Base-by-base conservation (phyloP, 2,797 vertebrate genomes). In the Poeciliopsis gracilis region DNA sequence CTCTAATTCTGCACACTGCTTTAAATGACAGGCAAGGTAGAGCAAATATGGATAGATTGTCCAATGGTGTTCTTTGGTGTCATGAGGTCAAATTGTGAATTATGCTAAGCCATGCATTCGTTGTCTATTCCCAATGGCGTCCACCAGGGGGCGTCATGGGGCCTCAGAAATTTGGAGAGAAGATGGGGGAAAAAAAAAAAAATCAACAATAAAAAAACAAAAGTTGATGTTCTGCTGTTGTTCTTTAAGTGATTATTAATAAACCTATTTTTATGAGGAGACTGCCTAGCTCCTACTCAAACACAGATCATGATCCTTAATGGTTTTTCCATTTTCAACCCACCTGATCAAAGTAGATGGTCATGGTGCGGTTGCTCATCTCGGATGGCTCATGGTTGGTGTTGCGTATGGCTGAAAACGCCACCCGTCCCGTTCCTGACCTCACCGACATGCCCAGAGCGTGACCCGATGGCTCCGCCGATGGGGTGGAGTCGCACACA, bases 301-400 rank as follows among this genome's bases (percentile, higher is more conserved):
- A 30, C 57, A 59, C 57, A 59, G 10, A 0, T 59, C 33, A 9
- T 18, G 61, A 66, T 12, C 23, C 7, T 38, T 38, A 10, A 18
- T 9, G 2, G 18, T 38, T 66, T 66, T 61, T 61, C 28, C 15
- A 61, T 33, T 61, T 61, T 15, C 70, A 46, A 75, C 89, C 57
- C 13, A 95, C 95, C 94, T 95, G 94, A 86, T 96, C 95, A 67
- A 96, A 96, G 89, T 96, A 96, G 88, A 96, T 96, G 82, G 93
- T 95, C 95, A 96, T 95, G 57, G 95, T 96, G 77, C 94, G 94
- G 88, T 96, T 96, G 93, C 95, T 96, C 95, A 96, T 96, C 90
- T 96, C 95, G 0, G 95, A 96, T 0, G 96, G 95, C 77, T 96
- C 96, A 1, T 95, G 96, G 92, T 96, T 96, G 85, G 95, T 96